Evolutionary conservation across 2,888 invertebrate species (phyloP).

Genomic region (Leptinotarsa haldemani): DNA sequence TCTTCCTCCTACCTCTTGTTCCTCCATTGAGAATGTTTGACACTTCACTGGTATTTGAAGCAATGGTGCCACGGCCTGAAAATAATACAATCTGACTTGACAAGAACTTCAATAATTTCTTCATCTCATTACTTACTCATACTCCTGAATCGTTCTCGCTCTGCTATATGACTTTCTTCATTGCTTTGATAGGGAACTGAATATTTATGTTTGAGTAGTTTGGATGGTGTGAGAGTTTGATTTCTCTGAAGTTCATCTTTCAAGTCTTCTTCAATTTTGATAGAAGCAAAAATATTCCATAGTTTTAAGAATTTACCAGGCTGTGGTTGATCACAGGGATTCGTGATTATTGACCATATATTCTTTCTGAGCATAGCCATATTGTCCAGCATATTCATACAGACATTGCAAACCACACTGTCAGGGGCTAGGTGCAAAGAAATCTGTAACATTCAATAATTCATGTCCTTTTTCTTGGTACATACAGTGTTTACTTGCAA

Average conservation of each 20-base stretch:
- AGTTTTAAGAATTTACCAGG: conserved; percentile 43
- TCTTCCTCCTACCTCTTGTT: conserved; percentile 17
- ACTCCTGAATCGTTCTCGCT: conserved; percentile 31
- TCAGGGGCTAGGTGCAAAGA: conserved; percentile 37
- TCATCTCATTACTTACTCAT: conserved; percentile 34
- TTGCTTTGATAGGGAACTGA: conserved; percentile 36
- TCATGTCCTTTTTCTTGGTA: background rate
- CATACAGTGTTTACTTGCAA: no score
- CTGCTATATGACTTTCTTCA: conserved; percentile 33
- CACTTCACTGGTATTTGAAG: conserved; percentile 29
- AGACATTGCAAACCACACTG: conserved; percentile 48
- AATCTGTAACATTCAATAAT: conserved; percentile 11
- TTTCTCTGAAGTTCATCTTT: conserved; percentile 27
- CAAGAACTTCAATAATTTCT: background rate
- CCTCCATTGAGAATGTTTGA: conserved; percentile 12
- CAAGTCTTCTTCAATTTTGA: conserved; percentile 37
- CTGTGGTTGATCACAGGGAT: conserved; percentile 37
- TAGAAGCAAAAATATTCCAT: conserved; percentile 43
- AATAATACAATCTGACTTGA: background rate
- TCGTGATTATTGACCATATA: conserved; percentile 44
- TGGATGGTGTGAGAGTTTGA: conserved; percentile 36
- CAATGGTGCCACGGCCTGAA: conserved; percentile 30
- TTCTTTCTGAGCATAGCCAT: conserved; percentile 45
- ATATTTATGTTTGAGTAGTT: conserved; percentile 25
- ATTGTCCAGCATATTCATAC: conserved; percentile 49